Percentiles rank a stretch among this genome's conserved stretches.
These are phyloP conservation scores for mouse (Mus musculus) DNA, from an alignment of 2,113 vertebrate genomes.

Conservation along the genomic window GRCm39 chr9:107545001-107545500, in stretches of 20 bases:
- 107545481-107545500: neutral
- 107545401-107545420: slow-evolving; percentile 64
- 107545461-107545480: neutral
- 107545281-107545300: neutral
- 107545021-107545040: neutral
- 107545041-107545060: neutral
- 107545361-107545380: neutral
- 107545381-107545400: slow-evolving; percentile 61
- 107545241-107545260: neutral
- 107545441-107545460: slow-evolving; percentile 24
- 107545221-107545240: neutral
- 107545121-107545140: rapidly evolving
- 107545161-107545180: neutral
- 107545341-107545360: slow-evolving; percentile 9
- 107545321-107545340: neutral
- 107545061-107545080: neutral
- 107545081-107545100: neutral
- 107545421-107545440: slow-evolving; percentile 52
- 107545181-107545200: neutral
- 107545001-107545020: neutral
- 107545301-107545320: neutral
- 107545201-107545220: neutral
- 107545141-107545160: neutral
- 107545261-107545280: neutral
- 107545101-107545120: neutral